These are phyloP conservation scores for Sericinus montela DNA, from an alignment of 2,888 invertebrate species.

Conservation along the genomic window DNA sequence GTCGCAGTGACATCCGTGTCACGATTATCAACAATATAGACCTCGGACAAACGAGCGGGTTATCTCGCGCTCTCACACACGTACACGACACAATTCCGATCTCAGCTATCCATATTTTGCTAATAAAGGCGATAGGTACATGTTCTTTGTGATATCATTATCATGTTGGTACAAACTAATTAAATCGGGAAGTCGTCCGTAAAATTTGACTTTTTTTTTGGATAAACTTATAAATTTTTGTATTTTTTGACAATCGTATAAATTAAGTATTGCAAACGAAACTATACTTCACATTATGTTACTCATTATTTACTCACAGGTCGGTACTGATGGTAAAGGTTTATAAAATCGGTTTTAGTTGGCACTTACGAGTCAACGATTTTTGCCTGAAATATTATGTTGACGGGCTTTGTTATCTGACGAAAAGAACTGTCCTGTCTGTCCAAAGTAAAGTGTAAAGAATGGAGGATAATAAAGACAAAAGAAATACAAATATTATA, in stretches of 20 bases:
- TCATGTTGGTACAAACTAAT: constrained; percentile 16
- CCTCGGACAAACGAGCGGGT: constrained; percentile 33
- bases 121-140: constrained; percentile 26
- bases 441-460: too few species aligned
- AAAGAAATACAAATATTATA: too few species aligned
- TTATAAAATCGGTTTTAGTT: too few species aligned
- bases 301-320: too few species aligned
- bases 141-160: constrained; percentile 39
- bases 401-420: too few species aligned
- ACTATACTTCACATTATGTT: not conserved
- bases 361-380: too few species aligned
- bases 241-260: not conserved
- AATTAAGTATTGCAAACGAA: not conserved
- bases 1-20: constrained; percentile 21
- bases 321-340: too few species aligned
- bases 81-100: constrained; percentile 38
- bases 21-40: constrained; percentile 36
- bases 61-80: constrained; percentile 38
- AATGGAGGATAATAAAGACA: too few species aligned
- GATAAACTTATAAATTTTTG: not conserved
- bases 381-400: too few species aligned
- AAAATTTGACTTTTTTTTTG: constrained; percentile 9
- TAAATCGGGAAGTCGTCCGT: constrained; percentile 18
- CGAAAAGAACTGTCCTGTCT: too few species aligned
- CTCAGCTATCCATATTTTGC: too few species aligned